Evolutionary conservation across 2,888 invertebrate genomes (phyloP).

Genomic region (Apocheima hispidaria): DNA sequence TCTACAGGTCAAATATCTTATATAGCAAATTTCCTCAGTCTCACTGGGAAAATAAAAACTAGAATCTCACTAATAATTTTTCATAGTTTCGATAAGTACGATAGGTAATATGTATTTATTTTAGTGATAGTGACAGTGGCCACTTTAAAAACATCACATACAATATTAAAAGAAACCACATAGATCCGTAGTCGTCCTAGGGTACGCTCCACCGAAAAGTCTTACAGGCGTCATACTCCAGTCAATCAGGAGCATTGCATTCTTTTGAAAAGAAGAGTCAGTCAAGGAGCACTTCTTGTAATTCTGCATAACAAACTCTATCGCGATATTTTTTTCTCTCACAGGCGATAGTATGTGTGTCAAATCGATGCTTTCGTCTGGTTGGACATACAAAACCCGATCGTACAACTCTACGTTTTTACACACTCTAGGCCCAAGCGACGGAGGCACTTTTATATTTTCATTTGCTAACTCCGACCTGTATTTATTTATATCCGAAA

Average conservation of each 20-base stretch:
- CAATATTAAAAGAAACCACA: constrained; percentile 84
- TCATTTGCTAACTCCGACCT: constrained; percentile 65
- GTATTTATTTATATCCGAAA: constrained; percentile 74
- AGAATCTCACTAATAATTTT: not conserved
- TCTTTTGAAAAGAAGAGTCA: constrained; percentile 62
- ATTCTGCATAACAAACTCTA: constrained; percentile 72
- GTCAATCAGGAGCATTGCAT: constrained; percentile 79
- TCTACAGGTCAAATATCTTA: too few species aligned
- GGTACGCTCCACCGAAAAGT: constrained; percentile 88
- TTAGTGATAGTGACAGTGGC: not conserved
- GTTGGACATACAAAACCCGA: constrained; percentile 68
- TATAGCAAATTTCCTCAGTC: too few species aligned
- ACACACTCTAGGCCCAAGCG: constrained; percentile 65
- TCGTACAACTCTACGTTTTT: constrained; percentile 70
- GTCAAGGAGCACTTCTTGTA: constrained; percentile 74
- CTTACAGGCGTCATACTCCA: constrained; percentile 89
- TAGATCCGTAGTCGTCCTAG: constrained; percentile 85
- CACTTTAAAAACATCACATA: not conserved
- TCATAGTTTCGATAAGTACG: not conserved
- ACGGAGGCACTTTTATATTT: constrained; percentile 56
- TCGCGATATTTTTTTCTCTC: constrained; percentile 64
- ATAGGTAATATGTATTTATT: not conserved
- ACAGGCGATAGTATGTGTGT: constrained; percentile 70
- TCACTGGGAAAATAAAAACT: too few species aligned
- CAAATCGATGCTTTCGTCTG: constrained; percentile 71